These are phyloP conservation scores for Pterostichus niger DNA, from an alignment of 2,888 invertebrate genomes.

Conservation along the genomic window DNA sequence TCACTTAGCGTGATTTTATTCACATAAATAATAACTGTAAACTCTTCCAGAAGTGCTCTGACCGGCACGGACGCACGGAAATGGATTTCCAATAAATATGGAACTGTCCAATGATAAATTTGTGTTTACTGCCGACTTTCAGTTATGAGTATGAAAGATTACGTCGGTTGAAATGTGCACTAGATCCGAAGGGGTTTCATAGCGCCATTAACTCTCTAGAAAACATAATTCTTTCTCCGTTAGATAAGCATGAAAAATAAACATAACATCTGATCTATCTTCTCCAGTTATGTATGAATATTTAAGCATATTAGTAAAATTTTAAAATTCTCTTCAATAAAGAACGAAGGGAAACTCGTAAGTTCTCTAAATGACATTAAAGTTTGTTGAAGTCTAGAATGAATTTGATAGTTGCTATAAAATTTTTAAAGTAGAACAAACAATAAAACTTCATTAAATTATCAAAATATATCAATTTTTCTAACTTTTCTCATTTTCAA, in stretches of 20 bases:
- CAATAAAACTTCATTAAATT: conserved; percentile 5
- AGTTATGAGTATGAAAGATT: conserved; percentile 55
- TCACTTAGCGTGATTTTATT: conserved; percentile 44
- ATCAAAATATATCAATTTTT: conserved; percentile 22
- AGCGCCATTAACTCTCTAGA: neutral
- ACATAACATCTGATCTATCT: too few relatives aligned
- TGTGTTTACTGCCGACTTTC: conserved; percentile 57
- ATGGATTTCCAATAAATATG: conserved; percentile 64
- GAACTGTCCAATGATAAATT: conserved; percentile 63
- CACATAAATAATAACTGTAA: conserved; percentile 48
- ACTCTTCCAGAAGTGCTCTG: conserved; percentile 26
- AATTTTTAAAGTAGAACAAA: conserved; percentile 12
- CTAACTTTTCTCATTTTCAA: neutral
- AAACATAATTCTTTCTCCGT: conserved; percentile 5
- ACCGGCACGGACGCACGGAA: conserved; percentile 50
- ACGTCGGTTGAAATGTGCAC: conserved; percentile 1
- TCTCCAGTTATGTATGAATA: too few relatives aligned
- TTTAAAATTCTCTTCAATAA: too few relatives aligned
- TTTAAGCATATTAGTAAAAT: too few relatives aligned
- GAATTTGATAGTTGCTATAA: conserved; percentile 37
- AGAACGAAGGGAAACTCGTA: neutral
- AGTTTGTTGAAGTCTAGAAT: neutral
- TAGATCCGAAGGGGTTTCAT: neutral
- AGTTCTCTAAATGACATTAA: neutral
- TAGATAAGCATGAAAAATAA: conserved; percentile 3